Base-by-base conservation (phyloP, 1,140 invertebrate species). In the Bombus superbus region DNA sequence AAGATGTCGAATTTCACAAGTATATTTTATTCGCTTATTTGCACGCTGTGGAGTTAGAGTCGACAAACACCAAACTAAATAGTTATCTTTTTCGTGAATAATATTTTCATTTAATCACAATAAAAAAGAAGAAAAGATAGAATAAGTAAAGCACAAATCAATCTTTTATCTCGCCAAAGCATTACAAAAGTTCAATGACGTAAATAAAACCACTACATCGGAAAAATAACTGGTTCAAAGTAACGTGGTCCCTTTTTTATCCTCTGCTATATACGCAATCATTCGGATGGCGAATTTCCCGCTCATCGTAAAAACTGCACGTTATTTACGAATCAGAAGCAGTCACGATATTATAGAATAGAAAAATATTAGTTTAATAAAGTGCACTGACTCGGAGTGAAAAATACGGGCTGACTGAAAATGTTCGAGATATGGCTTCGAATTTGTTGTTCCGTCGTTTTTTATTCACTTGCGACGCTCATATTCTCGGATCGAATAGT, bases 211-310 rank as follows among this genome's bases (percentile, higher is more conserved):
- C 18, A 38, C 25, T 59, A 11, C 15, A 32, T 22, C 35, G 32
- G 22, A 13, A 28, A 47, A 40, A 38, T 10, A 44, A 62, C 47
- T 68, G 28, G n/a, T 71, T 84, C 75, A 84, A 80, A 87, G 75
- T 74, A 76, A 69, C 6, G 71, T 80, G 53, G 32, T 74, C 68
- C 44, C n/a, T 47, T 69, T 38, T 77, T 78, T 64, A 76, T 53
- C 71, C 10, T 59, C 38, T 22, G 42, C 75, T 42, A 3, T 2
- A n/a, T 62, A n/a, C 59, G 53, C 28, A 15, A 13, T 32, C 1
- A 13, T 35, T 38, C 8, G 1, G 2, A 40, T 22, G 44, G 44
- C 15, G 25, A 42, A n/a, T 47, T 83, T 47, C 15, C 18, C 2
- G 28, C 1, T 13, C 32, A 28, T n/a, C 4, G 42, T 22, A 32